These are phyloP conservation scores for Drosophila nebulosa DNA, from an alignment of 1,140 invertebrate species.

Conservation along the genomic window DNA sequence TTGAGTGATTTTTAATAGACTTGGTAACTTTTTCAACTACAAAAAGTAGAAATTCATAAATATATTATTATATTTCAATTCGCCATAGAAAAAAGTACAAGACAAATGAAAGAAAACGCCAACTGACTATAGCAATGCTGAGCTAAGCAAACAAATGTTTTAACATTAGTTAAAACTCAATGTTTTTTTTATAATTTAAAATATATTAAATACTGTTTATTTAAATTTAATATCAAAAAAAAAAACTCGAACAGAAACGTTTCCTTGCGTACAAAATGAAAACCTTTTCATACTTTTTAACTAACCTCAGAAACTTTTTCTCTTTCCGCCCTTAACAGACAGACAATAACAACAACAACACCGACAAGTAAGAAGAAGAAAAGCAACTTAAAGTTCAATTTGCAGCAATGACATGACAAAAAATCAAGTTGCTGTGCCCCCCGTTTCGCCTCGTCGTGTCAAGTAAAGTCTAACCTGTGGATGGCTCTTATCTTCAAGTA, in stretches of 20 bases:
- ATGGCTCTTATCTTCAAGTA: conserved; percentile 50
- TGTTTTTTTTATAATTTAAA: background rate
- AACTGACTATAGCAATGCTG: no score
- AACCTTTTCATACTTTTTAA: conserved; percentile 20
- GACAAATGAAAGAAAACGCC: no score
- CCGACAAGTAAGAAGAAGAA: conserved; percentile 3
- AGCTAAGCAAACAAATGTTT: no score
- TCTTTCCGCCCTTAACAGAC: background rate
- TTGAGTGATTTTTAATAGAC: no score
- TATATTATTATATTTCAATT: no score
- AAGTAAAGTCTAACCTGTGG: conserved; percentile 7
- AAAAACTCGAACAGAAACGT: background rate
- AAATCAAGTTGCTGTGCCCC: background rate
- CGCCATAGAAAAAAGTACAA: no score
- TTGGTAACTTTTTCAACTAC: no score
- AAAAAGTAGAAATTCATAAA: no score
- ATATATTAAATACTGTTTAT: background rate
- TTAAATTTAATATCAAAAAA: background rate
- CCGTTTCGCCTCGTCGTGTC: background rate
- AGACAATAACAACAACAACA: background rate
- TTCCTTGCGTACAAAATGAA: background rate
- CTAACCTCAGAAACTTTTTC: conserved; percentile 40
- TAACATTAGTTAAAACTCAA: no score
- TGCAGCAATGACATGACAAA: conserved; percentile 48
- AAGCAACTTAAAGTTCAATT: conserved; percentile 46